Evolutionary conservation across 2,113 vertebrate genomes (phyloP), one percentile per base, ranked within the genome.

Genomic region (Pachycephala philippinensis): DNA sequence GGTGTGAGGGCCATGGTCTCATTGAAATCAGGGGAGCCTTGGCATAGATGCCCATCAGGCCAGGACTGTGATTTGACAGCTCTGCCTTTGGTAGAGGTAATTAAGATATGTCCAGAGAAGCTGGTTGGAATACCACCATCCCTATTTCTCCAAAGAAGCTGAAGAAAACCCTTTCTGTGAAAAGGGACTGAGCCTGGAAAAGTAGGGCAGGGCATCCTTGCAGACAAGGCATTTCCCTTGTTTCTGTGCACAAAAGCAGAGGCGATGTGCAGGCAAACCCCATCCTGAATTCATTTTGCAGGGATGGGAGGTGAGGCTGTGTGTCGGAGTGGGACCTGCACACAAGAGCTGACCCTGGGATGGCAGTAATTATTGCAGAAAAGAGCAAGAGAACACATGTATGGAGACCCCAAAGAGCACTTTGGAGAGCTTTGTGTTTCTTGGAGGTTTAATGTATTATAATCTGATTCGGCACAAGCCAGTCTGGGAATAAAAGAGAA

Each of bases 401-500:
- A 77, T 7, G 2, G 64, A 94, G 83, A 87, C 87, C 78, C 65
- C 76, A 87, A 95, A 96, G 95, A 97, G 90, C 93, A 94, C 96
- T 97, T 97, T 63, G 68, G 87, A 97, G 90, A 90, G 94, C 96
- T 97, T 96, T 97, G 93, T 95, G 91, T 93, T 97, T 97, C 96
- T 96, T 97, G 59, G 66, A 94, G 88, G 88, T 95, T 96, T 97
- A 97, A 97, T 97, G 56, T 95, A 97, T 96, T 97, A 93, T 97
- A 97, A 97, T 97, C 80, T 94, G 94, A 96, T 97, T 97, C 93
- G 76, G 95, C 97, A 97, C 87, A 90, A 96, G 71, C 69, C 93
- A 96, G 87, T 83, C 69, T 74, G 97, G 97, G 97, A 97, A 97
- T 97, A 97, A 92, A 93, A 77, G 75, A 97, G 89, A 97, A 96